Evolutionary conservation across 1,140 invertebrate genomes (phyloP), one percentile per base, ranked within the genome.

Genomic region (Microplitis mediator): DNA sequence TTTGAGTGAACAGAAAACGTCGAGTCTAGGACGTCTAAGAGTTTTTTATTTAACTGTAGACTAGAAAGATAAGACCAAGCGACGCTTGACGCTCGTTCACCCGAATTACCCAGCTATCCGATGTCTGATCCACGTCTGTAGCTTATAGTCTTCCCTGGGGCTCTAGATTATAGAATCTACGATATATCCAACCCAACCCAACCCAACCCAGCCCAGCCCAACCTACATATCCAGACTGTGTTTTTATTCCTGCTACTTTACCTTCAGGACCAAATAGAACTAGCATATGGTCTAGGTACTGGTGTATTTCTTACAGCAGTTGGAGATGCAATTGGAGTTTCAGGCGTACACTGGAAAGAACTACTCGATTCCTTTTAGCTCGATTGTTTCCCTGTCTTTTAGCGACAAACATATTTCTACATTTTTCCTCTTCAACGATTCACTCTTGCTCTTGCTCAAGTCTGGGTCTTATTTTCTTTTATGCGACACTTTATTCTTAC

Each of bases 41-140:
- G 39, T 45, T 45, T 45, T 45, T 45, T 45, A 45, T 45, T 45
- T 45, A 45, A 45, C 39, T 45, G 6, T 9, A 45, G 39, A 67
- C 65, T 64, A 45, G 39, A 11, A 16, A 45, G 52, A 60, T 70
- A 74, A 66, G 65, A 74, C 54, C 39, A 58, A 58, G 56, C 62
- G 39, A 73, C 54, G 67, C 52, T 70, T 70, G 61, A 74, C 72
- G 68, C 68, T 70, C 52, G 62, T 60, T 68, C 65, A 74, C 61
- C 62, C 56, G 72, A 74, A 74, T 74, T 70, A 74, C 61, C 72
- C 52, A 56, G 45, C 66, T 56, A 39, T 36, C 39, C 31, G 3
- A 51, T n/a, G 39, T 54, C 65, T 54, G 13, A 51, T 65, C 45
- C 63, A 65, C 11, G n/a, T 56, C 32, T 34, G 60, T 9, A 45